Conservation (phyloP, 2,888 invertebrate genomes). For the Argyresthia goedartella region DNA sequence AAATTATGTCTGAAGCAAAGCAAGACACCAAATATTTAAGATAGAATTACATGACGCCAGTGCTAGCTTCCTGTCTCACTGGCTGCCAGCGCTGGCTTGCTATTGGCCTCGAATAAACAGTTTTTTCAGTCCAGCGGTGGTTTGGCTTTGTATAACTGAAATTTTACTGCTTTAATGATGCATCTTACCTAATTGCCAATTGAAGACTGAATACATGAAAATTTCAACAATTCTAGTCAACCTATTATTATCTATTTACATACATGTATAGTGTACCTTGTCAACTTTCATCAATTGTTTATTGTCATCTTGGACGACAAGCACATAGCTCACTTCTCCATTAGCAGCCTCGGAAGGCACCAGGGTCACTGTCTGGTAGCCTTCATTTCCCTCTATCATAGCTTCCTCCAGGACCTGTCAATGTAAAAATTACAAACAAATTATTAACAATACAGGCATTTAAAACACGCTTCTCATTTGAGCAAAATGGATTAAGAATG, state of each 20-base stretch:
- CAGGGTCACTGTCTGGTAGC: conserved; percentile 85
- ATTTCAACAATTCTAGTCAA: too few species aligned
- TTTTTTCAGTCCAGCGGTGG: background rate
- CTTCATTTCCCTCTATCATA: background rate
- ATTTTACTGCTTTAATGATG: background rate
- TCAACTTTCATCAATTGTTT: conserved; percentile 58
- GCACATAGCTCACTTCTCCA: conserved; percentile 89
- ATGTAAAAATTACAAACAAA: background rate
- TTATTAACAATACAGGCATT: conserved; percentile 7
- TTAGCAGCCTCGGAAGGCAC: conserved; percentile 82
- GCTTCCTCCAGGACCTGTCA: conserved; percentile 17
- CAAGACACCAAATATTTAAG: too few species aligned
- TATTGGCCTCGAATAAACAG: too few species aligned
- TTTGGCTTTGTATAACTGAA: background rate
- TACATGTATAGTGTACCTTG: conserved; percentile 19
- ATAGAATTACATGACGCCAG: too few species aligned
- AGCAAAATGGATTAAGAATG: too few species aligned
- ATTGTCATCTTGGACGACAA: conserved; percentile 84
- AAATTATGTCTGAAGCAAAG: too few species aligned
- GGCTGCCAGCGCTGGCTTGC: too few species aligned
- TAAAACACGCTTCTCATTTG: background rate
- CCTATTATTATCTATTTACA: background rate
- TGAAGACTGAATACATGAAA: too few species aligned
- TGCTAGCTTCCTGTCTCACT: too few species aligned
- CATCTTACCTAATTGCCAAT: too few species aligned